Base-by-base conservation (phyloP, 2,888 invertebrate genomes). In the Papilio demoleus region DNA sequence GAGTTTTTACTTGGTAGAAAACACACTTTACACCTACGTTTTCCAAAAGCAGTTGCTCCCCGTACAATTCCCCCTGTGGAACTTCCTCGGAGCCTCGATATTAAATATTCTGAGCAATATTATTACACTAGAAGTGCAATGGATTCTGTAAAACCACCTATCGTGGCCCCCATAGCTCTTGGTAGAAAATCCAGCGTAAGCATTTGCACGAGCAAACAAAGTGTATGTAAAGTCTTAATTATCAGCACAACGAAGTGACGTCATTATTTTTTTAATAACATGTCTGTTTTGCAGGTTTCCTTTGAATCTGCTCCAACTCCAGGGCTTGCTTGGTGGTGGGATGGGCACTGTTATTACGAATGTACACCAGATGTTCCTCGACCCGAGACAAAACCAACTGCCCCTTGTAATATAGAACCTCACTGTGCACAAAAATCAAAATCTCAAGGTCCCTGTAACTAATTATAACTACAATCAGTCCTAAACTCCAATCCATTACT, bases 251-350 rank as follows among this genome's bases (percentile, higher is more conserved):
- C n/a, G n/a, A n/a, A 45, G 17, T 47, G 47, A 19, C 4, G 38
- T 14, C 17, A 53, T 27, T 31, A 19, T 36, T 19, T 59, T 12
- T 27, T 17, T n/a, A 45, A 17, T 4, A 11, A 56, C 31, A 17
- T n/a, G 9, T 12, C 58, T 36, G 36, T 2, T 22, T 27, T 77
- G 45, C 77, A 88, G 86, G 73, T 88, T 2, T 75, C 73, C 27
- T 88, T 87, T 72, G 69, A 73, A 5, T 73, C 72, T 12, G 77
- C 82, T 0, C 92, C 92, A 8, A 86, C 82, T 0, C 91, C 91
- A 0, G 92, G 92, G 0, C 45, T 72, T 0, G 65, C 85, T 0
- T 92, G 88, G 86, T 88, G 88, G 87, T 91, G 88, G 85, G 92
- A 92, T 70, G 89, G 87, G 0, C 91, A 91, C 71, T 82, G 79